Evolutionary conservation across 2,888 invertebrate species (phyloP).

Genomic region (Hydriomena furcata): DNA sequence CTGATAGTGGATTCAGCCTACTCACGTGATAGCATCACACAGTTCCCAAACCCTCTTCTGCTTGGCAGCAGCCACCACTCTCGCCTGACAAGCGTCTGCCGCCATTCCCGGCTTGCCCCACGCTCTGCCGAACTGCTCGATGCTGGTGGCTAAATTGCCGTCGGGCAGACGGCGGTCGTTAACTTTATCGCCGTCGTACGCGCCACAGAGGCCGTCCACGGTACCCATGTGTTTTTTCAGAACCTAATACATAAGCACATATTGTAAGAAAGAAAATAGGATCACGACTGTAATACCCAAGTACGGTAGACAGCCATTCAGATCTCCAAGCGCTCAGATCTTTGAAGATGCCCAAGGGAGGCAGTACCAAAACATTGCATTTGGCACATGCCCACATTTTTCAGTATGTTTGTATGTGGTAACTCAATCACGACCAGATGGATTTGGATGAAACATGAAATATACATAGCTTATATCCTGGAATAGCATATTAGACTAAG

Average conservation of each 20-base stretch:
- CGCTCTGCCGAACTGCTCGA: conserved; percentile 89
- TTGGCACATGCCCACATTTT: too few species aligned
- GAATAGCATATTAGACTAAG: too few species aligned
- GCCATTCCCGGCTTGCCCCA: conserved; percentile 86
- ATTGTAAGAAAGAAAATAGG: background rate
- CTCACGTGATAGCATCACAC: conserved; percentile 87
- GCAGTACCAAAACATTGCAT: too few species aligned
- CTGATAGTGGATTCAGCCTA: conserved; percentile 31
- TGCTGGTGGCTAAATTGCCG: conserved; percentile 84
- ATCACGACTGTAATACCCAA: too few species aligned
- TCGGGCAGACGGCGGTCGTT: conserved; percentile 90
- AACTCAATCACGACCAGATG: too few species aligned
- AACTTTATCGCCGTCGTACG: conserved; percentile 85
- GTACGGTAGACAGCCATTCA: too few species aligned
- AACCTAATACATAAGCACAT: conserved; percentile 53
- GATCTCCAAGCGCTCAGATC: too few species aligned
- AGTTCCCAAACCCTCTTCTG: conserved; percentile 86
- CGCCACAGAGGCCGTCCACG: conserved; percentile 92
- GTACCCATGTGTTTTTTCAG: conserved; percentile 83
- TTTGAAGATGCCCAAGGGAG: too few species aligned
- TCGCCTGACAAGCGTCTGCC: conserved; percentile 81
- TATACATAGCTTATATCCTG: too few species aligned
- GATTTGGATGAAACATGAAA: too few species aligned
- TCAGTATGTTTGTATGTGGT: too few species aligned
- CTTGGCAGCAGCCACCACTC: conserved; percentile 84